Evolutionary conservation across 2,113 vertebrate genomes (phyloP).

Genomic region (Onychorhynchus coronatus): DNA sequence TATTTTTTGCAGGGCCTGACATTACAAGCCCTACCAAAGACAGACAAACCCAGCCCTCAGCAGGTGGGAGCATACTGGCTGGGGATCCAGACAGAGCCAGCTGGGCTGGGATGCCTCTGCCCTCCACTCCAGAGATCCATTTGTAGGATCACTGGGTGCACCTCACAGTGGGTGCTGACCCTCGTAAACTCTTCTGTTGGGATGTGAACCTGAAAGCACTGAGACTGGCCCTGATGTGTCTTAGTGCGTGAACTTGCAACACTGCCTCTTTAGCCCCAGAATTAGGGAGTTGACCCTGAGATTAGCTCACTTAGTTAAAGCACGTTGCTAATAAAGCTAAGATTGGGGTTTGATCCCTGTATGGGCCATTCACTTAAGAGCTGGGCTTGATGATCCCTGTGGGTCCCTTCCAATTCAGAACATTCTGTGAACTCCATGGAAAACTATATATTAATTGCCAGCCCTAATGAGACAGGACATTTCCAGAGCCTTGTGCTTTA

Average conservation of each 20-base stretch:
- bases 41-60: not conserved
- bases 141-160: not conserved
- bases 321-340: not conserved
- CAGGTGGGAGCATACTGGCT: not conserved
- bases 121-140: not conserved
- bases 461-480: not conserved
- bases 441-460: not conserved
- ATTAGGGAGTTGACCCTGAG: not conserved
- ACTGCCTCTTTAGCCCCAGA: not conserved
- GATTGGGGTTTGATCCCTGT: not conserved
- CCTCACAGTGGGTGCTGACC: not conserved
- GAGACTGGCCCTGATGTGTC: fast-evolving
- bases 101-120: not conserved
- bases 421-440: not conserved
- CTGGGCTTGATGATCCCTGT: not conserved
- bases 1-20: not conserved
- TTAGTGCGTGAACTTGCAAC: not conserved
- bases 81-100: not conserved
- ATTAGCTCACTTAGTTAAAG: not conserved
- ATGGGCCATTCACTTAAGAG: not conserved
- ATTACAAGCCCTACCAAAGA: not conserved
- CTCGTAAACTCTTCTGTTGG: not conserved
- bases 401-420: not conserved
- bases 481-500: not conserved
- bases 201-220: not conserved